These are phyloP conservation scores for Xanthostigma xanthostigma DNA, from an alignment of 2,888 invertebrate genomes.

Conservation along the genomic window DNA sequence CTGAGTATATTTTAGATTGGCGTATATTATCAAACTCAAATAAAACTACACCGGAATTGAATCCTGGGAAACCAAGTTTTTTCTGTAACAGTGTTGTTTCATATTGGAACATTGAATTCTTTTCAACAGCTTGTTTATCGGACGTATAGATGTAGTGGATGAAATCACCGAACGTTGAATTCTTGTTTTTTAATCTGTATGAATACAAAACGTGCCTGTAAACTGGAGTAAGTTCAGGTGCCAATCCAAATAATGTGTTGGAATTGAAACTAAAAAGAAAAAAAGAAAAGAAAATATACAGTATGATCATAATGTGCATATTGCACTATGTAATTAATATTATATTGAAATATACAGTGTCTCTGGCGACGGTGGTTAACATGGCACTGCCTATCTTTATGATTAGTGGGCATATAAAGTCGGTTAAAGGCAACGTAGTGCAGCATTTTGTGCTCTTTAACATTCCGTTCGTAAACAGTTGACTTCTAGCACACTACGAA, in stretches of 20 bases:
- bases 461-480: no score
- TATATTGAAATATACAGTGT: background rate
- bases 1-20: conserved; percentile 39
- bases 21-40: conserved; percentile 52
- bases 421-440: no score
- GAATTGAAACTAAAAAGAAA: conserved; percentile 36
- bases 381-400: no score
- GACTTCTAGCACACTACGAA: no score
- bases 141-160: conserved; percentile 24
- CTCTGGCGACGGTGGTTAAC: background rate
- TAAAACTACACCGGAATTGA: conserved; percentile 67
- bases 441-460: no score
- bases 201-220: conserved; percentile 58
- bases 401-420: no score
- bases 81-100: conserved; percentile 14
- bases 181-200: conserved; percentile 46
- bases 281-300: background rate
- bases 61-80: conserved; percentile 50
- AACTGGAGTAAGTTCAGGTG: conserved; percentile 61
- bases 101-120: no score
- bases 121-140: background rate
- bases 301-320: background rate
- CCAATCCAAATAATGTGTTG: conserved; percentile 51
- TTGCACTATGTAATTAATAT: background rate
- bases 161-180: conserved; percentile 36